phyloP scores from a whole-genome alignment of 2,113 vertebrate species.

The Antechinus flavipes region DNA sequence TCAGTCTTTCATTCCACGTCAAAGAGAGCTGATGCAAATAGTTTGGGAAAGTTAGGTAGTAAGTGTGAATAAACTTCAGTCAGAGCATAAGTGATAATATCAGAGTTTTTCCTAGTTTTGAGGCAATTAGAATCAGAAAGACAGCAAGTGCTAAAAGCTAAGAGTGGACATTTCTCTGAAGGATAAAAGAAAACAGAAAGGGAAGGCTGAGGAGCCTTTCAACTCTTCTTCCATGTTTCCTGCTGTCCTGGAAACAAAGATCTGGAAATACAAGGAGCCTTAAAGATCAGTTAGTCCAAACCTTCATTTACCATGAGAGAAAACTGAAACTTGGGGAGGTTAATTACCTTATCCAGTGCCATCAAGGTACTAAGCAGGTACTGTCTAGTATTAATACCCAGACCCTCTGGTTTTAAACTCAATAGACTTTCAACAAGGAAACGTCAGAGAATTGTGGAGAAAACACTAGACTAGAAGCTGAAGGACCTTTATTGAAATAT shows the following conservation, averaged over 20 bases:
- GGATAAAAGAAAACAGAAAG: neutral
- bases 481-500: too few species aligned
- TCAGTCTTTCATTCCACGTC: neutral
- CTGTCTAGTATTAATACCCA: neutral
- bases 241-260: neutral
- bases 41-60: neutral
- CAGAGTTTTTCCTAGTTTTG: neutral
- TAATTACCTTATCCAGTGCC: neutral
- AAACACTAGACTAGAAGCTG: neutral
- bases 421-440: neutral
- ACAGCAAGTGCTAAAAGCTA: neutral
- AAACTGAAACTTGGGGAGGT: neutral
- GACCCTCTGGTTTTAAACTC: neutral
- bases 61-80: neutral
- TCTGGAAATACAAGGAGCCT: neutral
- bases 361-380: neutral
- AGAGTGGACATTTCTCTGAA: neutral
- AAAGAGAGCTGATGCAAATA: neutral
- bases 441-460: neutral
- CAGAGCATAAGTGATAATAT: neutral
- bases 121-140: conserved; percentile 7
- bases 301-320: neutral
- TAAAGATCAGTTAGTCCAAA: neutral
- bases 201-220: neutral
- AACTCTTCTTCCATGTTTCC: neutral